phyloP scores from a whole-genome alignment of 2,113 vertebrate species.

The western clawed frog (Xenopus tropicalis) region DNA sequence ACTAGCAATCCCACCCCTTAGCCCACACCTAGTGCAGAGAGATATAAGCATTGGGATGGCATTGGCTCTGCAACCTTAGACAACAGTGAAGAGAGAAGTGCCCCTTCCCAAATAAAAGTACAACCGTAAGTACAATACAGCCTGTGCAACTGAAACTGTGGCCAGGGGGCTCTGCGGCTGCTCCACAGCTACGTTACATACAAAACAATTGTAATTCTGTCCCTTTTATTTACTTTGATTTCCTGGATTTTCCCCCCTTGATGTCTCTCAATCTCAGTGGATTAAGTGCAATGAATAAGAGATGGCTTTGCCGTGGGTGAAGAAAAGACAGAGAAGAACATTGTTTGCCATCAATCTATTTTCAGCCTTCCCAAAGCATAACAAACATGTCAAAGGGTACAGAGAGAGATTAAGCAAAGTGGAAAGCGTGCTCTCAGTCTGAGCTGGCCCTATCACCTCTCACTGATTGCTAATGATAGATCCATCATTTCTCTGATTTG shows the following conservation, averaged over 20 bases:
- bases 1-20: no score
- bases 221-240: background rate
- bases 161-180: no score
- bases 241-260: constrained; percentile 7
- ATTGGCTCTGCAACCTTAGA: no score
- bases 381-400: constrained; percentile 41
- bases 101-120: no score
- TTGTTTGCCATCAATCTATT: constrained; percentile 33
- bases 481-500: constrained; percentile 47
- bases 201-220: background rate
- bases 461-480: constrained; percentile 40
- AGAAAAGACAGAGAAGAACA: constrained; percentile 17
- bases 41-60: no score
- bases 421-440: constrained; percentile 29
- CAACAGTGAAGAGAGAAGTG: no score
- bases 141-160: no score
- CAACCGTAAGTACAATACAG: no score
- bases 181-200: no score
- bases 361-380: constrained; percentile 27
- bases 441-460: constrained; percentile 1
- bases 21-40: no score
- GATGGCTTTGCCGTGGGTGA: background rate
- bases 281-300: constrained; percentile 16
- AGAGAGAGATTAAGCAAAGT: constrained; percentile 30
- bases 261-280: constrained; percentile 21